phyloP scores from a whole-genome alignment of 2,888 invertebrate species.

The Drosophila prolongata region DNA sequence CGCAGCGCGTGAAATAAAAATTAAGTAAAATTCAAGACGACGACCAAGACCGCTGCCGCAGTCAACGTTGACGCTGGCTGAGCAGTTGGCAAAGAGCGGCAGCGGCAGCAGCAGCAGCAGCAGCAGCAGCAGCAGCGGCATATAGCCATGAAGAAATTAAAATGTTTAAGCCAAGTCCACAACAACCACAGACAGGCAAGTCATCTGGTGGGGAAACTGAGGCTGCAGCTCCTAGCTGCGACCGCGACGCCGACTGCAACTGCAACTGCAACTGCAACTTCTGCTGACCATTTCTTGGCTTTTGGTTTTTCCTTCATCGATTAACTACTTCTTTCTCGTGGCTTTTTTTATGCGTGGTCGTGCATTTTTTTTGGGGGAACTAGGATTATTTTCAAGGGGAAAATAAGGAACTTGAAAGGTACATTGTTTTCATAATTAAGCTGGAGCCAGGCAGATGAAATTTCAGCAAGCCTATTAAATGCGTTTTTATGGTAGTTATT shows the following conservation, averaged over 20 bases:
- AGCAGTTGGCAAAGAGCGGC: slow-evolving; percentile 74
- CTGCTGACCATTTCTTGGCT: slow-evolving; percentile 62
- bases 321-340: slow-evolving; percentile 33
- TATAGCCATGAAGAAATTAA: slow-evolving; percentile 80
- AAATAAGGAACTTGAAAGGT: slow-evolving; percentile 25
- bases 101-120: slow-evolving; percentile 41
- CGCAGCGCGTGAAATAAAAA: slow-evolving; percentile 77
- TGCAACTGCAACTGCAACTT: slow-evolving; percentile 23
- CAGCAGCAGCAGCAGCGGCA: slow-evolving; percentile 54
- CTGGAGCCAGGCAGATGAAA: not conserved
- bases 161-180: slow-evolving; percentile 60
- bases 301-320: slow-evolving; percentile 42
- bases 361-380: slow-evolving; percentile 28
- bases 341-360: slow-evolving; percentile 22
- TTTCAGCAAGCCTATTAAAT: slow-evolving; percentile 5
- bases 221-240: slow-evolving; percentile 61
- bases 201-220: slow-evolving; percentile 70
- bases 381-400: slow-evolving; percentile 42
- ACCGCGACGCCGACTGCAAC: slow-evolving; percentile 36
- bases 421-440: slow-evolving; percentile 19
- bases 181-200: slow-evolving; percentile 64
- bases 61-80: slow-evolving; percentile 18
- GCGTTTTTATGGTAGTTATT: slow-evolving; percentile 4
- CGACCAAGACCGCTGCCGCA: slow-evolving; percentile 33
- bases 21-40: slow-evolving; percentile 73